Conservation (phyloP, 2,797 vertebrate species). For the Falco peregrinus region DNA sequence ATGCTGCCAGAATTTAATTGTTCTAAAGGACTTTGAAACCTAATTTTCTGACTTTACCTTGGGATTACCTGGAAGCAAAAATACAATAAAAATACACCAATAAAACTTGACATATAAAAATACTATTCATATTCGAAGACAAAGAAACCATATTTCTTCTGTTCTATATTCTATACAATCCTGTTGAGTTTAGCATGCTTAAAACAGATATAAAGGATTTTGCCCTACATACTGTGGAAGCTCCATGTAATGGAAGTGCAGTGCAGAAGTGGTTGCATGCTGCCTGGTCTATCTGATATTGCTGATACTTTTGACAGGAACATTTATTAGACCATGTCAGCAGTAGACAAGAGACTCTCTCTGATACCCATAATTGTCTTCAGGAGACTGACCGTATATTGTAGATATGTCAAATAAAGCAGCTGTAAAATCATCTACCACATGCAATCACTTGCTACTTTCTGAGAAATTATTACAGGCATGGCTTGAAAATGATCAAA, state of each 20-base stretch:
- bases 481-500: neutral
- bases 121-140: neutral
- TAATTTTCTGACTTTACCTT: neutral
- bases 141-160: neutral
- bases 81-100: neutral
- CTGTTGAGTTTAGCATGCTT: neutral
- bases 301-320: neutral
- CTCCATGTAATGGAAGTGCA: neutral
- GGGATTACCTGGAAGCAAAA: neutral
- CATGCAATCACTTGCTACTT: neutral
- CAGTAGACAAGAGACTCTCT: neutral
- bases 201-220: neutral
- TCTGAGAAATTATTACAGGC: neutral
- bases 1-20: neutral
- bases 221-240: neutral
- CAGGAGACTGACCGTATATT: neutral
- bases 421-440: neutral
- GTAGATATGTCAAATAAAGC: neutral
- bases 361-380: neutral
- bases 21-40: neutral
- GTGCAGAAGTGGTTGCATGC: neutral
- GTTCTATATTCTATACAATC: neutral
- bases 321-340: conserved; percentile 9
- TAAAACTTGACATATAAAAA: neutral
- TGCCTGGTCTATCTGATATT: neutral